Conservation (phyloP, 2,888 invertebrate genomes). For the Hypena proboscidalis region DNA sequence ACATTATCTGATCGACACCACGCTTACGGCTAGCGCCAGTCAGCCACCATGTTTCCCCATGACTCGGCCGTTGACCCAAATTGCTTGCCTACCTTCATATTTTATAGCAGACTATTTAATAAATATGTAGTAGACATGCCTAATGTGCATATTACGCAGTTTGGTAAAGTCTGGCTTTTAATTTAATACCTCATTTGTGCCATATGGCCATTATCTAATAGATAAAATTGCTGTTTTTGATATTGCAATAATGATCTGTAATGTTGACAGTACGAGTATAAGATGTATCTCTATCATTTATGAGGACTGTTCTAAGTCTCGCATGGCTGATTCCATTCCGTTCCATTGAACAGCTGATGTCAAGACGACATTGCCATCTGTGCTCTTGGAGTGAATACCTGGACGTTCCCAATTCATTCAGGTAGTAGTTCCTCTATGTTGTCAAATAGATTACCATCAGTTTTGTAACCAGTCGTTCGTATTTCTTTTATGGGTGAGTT, state of each 20-base stretch:
- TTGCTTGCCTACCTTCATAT: conserved; percentile 26
- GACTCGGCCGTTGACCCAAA: conserved; percentile 41
- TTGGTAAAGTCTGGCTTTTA: neutral
- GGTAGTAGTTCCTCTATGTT: conserved; percentile 50
- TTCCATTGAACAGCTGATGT: conserved; percentile 66
- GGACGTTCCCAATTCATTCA: conserved; percentile 53
- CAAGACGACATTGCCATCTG: conserved; percentile 54
- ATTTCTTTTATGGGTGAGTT: conserved; percentile 69
- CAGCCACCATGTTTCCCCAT: conserved; percentile 34
- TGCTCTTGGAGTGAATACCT: conserved; percentile 48
- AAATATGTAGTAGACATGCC: conserved; percentile 6
- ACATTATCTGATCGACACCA: conserved; percentile 34
- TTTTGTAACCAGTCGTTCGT: conserved; percentile 54
- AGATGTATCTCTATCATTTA: conserved; percentile 12
- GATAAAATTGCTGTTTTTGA: no score
- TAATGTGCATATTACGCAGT: neutral
- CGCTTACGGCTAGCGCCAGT: conserved; percentile 26
- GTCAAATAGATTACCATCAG: conserved; percentile 57
- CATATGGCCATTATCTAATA: no score
- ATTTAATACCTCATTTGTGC: conserved; percentile 3
- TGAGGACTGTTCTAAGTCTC: conserved; percentile 32
- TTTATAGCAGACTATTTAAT: conserved; percentile 24
- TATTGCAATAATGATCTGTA: no score
- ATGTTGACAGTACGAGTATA: neutral
- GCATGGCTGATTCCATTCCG: conserved; percentile 67